phyloP scores from a whole-genome alignment of 2,113 vertebrate genomes.

The Menura novaehollandiae region DNA sequence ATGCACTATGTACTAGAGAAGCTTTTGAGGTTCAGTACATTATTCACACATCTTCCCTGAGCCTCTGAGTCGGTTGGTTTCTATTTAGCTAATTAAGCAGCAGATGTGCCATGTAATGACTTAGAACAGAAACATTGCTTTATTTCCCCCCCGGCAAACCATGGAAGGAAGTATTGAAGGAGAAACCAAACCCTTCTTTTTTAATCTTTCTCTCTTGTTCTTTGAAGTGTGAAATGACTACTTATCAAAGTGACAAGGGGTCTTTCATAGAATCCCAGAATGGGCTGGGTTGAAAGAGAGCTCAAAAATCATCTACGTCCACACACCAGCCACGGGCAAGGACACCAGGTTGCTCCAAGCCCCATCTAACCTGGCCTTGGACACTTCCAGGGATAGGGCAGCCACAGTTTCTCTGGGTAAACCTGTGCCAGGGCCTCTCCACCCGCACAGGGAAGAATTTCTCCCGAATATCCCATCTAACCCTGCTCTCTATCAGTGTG shows the following conservation, averaged over 20 bases:
- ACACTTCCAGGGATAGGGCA: background rate
- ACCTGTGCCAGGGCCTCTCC: rapidly evolving
- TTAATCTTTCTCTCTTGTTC: background rate
- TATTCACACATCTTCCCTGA: background rate
- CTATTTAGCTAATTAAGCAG: background rate
- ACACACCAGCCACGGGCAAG: background rate
- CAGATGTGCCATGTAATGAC: background rate
- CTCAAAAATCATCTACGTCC: background rate
- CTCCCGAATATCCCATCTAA: background rate
- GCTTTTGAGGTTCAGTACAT: background rate
- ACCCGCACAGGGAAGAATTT: background rate
- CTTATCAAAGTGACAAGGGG: background rate
- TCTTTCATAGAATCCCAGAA: background rate
- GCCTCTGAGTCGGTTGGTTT: background rate
- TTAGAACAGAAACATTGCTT: background rate
- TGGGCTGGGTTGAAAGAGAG: background rate
- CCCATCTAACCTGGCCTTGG: rapidly evolving
- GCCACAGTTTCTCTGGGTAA: background rate
- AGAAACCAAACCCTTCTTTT: background rate
- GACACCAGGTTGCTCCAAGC: background rate
- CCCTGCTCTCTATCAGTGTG: rapidly evolving
- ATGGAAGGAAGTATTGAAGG: rapidly evolving
- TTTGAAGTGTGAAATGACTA: background rate
- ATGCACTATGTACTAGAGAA: background rate
- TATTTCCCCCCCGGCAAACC: background rate